A percentile compares a stretch with the other conserved stretches of the same genome.
These are phyloP conservation scores for Sander lucioperca DNA, from an alignment of 2,113 vertebrate species.

Conservation along the genomic window DNA sequence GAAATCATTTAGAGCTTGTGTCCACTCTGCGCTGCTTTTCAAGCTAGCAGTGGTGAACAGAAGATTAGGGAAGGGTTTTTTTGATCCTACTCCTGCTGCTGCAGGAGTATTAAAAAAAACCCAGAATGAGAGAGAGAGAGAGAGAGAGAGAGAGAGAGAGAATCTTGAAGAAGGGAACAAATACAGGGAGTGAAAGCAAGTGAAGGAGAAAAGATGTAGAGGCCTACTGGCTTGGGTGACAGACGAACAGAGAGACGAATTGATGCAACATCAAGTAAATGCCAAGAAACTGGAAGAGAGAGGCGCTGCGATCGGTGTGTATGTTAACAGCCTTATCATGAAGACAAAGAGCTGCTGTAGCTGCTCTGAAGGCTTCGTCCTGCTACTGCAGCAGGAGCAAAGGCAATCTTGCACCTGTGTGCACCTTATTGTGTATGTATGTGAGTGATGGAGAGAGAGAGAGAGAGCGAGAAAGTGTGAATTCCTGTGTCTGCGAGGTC, in stretches of 20 bases:
- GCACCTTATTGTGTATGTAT: slow-evolving; percentile 10
- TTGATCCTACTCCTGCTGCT: slow-evolving; percentile 30
- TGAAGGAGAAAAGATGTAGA: slow-evolving; percentile 33
- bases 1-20: slow-evolving; percentile 58
- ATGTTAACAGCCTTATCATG: slow-evolving; percentile 50
- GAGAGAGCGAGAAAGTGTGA: slow-evolving; percentile 8
- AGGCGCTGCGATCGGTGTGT: slow-evolving; percentile 9
- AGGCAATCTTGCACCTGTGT: slow-evolving; percentile 39
- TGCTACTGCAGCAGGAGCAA: slow-evolving; percentile 27
- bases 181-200: slow-evolving; percentile 6
- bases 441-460: not conserved
- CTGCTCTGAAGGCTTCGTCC: slow-evolving; percentile 41
- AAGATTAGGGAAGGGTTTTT: slow-evolving; percentile 38
- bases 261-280: slow-evolving; percentile 32
- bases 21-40: slow-evolving; percentile 27
- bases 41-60: slow-evolving; percentile 6
- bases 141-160: not conserved
- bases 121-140: not conserved
- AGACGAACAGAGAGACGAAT: slow-evolving; percentile 48
- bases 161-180: not conserved
- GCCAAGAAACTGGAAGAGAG: slow-evolving; percentile 38
- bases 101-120: not conserved
- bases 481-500: slow-evolving; percentile 38
- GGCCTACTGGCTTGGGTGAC: slow-evolving; percentile 23
- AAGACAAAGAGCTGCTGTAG: slow-evolving; percentile 57